Percentiles rank a stretch among this genome's conserved stretches.
Conservation (phyloP, 2,888 invertebrate species). For the Rhodophaea formosa region DNA sequence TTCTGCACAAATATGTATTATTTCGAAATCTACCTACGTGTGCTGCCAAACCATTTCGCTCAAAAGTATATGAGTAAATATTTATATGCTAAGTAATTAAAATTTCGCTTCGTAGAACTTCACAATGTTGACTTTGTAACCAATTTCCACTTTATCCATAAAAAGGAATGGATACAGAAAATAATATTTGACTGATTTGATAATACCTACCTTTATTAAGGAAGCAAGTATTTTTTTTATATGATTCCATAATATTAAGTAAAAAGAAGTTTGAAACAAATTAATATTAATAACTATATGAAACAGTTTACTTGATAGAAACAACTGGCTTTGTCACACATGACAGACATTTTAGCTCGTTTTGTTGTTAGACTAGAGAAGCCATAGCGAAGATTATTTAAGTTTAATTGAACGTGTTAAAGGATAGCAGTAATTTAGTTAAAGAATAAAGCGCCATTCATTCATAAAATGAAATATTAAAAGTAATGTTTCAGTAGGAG, state of each 20-base stretch:
- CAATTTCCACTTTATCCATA: background rate
- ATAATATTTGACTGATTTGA: background rate
- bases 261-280: too few relatives aligned
- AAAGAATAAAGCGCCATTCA: background rate
- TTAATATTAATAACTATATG: background rate
- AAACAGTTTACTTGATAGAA: background rate
- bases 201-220: too few relatives aligned
- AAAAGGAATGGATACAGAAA: constrained; percentile 4
- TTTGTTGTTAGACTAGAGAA: constrained; percentile 27
- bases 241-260: too few relatives aligned
- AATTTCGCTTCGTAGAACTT: background rate
- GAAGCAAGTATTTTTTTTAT: too few relatives aligned
- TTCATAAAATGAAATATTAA: background rate
- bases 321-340: background rate
- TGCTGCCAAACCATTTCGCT: constrained; percentile 23
- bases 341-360: constrained; percentile 21
- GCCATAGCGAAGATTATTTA: background rate
- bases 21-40: constrained; percentile 16
- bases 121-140: background rate
- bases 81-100: background rate
- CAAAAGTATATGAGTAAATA: constrained; percentile 26
- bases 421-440: constrained; percentile 8
- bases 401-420: constrained; percentile 21
- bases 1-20: constrained; percentile 33
- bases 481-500: constrained; percentile 11